These are phyloP conservation scores for Gulo gulo DNA, from an alignment of 2,113 vertebrate genomes.

Conservation along the genomic window DNA sequence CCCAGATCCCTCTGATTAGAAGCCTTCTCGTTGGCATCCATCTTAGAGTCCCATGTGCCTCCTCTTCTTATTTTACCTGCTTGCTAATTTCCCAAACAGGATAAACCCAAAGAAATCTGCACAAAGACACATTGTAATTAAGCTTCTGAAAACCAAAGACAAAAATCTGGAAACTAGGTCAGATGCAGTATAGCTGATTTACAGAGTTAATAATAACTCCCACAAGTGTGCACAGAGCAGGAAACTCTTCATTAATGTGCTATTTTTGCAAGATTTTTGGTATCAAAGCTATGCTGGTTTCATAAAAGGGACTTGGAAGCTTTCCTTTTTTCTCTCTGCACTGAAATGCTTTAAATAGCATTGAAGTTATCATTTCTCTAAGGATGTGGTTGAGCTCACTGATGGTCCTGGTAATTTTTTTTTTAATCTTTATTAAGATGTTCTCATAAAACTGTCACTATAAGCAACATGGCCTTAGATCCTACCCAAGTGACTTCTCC, in stretches of 20 bases:
- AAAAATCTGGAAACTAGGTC: background rate
- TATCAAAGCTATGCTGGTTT: slow-evolving; percentile 29
- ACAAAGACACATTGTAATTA: background rate
- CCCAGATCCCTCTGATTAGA: background rate
- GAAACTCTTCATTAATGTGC: background rate
- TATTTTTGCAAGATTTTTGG: background rate
- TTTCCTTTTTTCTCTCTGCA: background rate
- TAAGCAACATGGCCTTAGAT: background rate
- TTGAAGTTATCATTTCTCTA: background rate
- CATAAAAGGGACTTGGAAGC: slow-evolving; percentile 45
- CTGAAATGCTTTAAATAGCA: slow-evolving; percentile 25
- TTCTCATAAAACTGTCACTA: background rate
- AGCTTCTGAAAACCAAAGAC: background rate
- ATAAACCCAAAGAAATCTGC: background rate
- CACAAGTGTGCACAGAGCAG: background rate
- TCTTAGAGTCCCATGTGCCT: background rate
- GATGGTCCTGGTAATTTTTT: background rate
- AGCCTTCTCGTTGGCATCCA: background rate
- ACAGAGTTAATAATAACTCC: background rate
- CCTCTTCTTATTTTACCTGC: background rate
- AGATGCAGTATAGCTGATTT: background rate
- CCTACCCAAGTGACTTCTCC: background rate
- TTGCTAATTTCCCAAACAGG: background rate
- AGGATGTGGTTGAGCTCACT: background rate
- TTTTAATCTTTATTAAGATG: background rate